phyloP scores from a whole-genome alignment of 2,888 invertebrate species.

The Zonitis immaculata region DNA sequence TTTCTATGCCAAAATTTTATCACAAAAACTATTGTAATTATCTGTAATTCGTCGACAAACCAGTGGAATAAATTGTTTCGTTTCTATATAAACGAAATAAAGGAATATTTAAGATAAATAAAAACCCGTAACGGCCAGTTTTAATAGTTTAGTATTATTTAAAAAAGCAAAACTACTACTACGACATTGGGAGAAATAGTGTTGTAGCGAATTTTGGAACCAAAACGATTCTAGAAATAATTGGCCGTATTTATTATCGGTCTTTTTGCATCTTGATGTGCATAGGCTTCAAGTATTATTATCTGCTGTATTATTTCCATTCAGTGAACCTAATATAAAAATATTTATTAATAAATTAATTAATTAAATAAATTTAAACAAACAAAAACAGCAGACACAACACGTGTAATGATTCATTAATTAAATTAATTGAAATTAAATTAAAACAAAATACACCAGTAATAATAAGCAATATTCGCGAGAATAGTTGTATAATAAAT shows the following conservation, averaged over 20 bases:
- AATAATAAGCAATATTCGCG: neutral
- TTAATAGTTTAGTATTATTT: slow-evolving; percentile 63
- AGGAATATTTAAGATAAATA: too few species aligned
- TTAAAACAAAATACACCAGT: neutral
- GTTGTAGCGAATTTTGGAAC: slow-evolving; percentile 47
- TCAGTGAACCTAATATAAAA: slow-evolving; percentile 44
- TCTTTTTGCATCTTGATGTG: slow-evolving; percentile 47
- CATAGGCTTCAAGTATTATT: slow-evolving; percentile 49
- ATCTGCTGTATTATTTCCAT: slow-evolving; percentile 44
- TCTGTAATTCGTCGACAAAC: slow-evolving; percentile 18
- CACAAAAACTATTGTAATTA: slow-evolving; percentile 10
- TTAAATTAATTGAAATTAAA: slow-evolving; percentile 9
- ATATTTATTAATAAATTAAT: neutral
- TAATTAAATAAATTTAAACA: neutral
- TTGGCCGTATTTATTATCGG: slow-evolving; percentile 34
- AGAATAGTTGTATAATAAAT: neutral
- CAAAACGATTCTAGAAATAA: slow-evolving; percentile 46
- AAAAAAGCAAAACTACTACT: slow-evolving; percentile 36
- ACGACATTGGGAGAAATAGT: slow-evolving; percentile 21
- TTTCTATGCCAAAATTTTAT: slow-evolving; percentile 24
- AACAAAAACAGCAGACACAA: slow-evolving; percentile 22
- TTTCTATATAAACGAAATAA: too few species aligned
- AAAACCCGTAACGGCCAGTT: slow-evolving; percentile 57
- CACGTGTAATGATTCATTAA: slow-evolving; percentile 31
- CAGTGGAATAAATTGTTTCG: slow-evolving; percentile 38